phyloP scores from a whole-genome alignment of 2,888 invertebrate species.

The Acanthacorydalis orientalis region DNA sequence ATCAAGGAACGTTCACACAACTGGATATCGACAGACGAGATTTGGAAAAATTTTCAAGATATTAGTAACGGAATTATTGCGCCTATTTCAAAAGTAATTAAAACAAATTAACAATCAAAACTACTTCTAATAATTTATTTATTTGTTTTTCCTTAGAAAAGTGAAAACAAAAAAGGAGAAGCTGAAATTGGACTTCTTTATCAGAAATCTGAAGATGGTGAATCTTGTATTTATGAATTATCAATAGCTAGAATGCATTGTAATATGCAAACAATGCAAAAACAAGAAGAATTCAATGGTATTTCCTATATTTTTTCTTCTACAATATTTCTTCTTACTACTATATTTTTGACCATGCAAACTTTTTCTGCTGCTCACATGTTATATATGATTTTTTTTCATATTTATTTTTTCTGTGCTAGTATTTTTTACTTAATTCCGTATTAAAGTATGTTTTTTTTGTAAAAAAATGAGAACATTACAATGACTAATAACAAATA shows the following conservation, averaged over 20 bases:
- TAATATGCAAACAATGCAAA: constrained; percentile 53
- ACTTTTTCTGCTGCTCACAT: too few species aligned
- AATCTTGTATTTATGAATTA: constrained; percentile 42
- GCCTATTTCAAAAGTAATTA: too few species aligned
- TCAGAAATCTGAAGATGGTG: constrained; percentile 46
- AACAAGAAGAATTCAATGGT: constrained; percentile 51
- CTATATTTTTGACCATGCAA: too few species aligned
- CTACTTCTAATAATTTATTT: constrained; percentile 1
- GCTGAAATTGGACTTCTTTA: constrained; percentile 46
- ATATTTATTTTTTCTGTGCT: too few species aligned
- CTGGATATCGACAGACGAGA: constrained; percentile 46
- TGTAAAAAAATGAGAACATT: too few species aligned
- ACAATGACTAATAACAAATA: too few species aligned
- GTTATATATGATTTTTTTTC: not conserved
- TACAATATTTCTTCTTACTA: too few species aligned
- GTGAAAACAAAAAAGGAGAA: constrained; percentile 50
- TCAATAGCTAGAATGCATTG: constrained; percentile 45
- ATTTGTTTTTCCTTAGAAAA: constrained; percentile 26
- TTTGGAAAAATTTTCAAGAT: constrained; percentile 43
- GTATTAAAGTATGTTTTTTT: too few species aligned
- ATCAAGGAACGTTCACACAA: constrained; percentile 40
- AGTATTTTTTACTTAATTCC: too few species aligned
- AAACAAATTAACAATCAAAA: too few species aligned
- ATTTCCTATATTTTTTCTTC: constrained; percentile 6
- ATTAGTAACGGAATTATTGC: not conserved